phyloP scores from a whole-genome alignment of 2,888 invertebrate species.

The Fragum sueziense region DNA sequence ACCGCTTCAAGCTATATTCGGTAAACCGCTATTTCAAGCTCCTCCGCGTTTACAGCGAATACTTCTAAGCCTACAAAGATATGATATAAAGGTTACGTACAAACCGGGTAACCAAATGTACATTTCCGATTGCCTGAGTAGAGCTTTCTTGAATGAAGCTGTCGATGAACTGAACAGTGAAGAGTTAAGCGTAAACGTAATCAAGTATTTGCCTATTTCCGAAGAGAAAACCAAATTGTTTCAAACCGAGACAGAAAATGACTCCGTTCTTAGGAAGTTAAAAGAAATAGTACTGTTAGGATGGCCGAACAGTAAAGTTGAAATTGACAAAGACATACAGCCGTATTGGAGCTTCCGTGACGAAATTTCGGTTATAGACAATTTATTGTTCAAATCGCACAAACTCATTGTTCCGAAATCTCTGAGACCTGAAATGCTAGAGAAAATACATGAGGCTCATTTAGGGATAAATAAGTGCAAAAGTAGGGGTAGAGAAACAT shows the following conservation, averaged over 20 bases:
- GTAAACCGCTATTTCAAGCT: too few relatives aligned
- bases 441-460: constrained; percentile 38
- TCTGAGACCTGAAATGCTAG: constrained; percentile 35
- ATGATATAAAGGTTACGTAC: constrained; percentile 35
- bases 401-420: constrained; percentile 33
- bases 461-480: constrained; percentile 40
- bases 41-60: constrained; percentile 43
- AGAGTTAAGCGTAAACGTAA: constrained; percentile 24
- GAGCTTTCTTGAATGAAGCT: constrained; percentile 20
- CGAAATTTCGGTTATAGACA: constrained; percentile 38
- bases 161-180: constrained; percentile 12
- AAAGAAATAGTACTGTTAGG: constrained; percentile 6
- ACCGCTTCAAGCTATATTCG: constrained; percentile 33
- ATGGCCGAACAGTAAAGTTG: constrained; percentile 26
- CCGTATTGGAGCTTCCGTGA: constrained; percentile 53
- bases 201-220: constrained; percentile 23
- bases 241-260: constrained; percentile 25
- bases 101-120: constrained; percentile 40
- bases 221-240: constrained; percentile 15
- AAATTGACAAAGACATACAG: neutral
- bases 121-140: constrained; percentile 35
- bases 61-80: constrained; percentile 36
- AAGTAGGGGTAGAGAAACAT: constrained; percentile 25
- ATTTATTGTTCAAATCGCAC: constrained; percentile 10
- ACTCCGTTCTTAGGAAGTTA: neutral